phyloP scores from a whole-genome alignment of 2,113 vertebrate species.

The Strigops habroptila region DNA sequence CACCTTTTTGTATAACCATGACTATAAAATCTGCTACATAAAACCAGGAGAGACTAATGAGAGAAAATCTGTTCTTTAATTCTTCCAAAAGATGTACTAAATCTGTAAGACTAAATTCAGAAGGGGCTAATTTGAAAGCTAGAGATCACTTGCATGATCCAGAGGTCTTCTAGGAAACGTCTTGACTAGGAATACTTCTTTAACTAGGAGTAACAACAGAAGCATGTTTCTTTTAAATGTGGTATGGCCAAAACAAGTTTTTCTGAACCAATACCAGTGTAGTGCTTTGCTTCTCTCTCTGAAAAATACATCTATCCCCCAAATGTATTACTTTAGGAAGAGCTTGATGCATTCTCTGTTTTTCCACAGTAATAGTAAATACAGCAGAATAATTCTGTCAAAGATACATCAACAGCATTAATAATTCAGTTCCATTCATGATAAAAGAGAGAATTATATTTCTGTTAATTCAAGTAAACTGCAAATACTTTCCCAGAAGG shows the following conservation, averaged over 20 bases:
- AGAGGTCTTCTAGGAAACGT: background rate
- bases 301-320: background rate
- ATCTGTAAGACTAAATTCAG: background rate
- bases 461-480: background rate
- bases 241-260: background rate
- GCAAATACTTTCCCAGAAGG: background rate
- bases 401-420: background rate
- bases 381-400: background rate
- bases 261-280: background rate
- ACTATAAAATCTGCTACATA: background rate
- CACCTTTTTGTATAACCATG: background rate
- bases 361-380: background rate
- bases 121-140: background rate
- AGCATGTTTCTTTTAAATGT: background rate
- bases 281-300: background rate
- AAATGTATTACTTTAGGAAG: background rate
- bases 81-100: background rate
- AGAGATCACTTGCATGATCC: background rate
- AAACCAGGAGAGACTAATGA: background rate
- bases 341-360: background rate
- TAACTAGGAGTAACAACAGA: background rate
- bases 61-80: background rate
- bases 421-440: background rate
- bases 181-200: background rate
- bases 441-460: background rate